These are phyloP conservation scores for Hapalemur alaotrensis DNA, from an alignment of 2,797 vertebrate species.

Conservation along the genomic window DNA sequence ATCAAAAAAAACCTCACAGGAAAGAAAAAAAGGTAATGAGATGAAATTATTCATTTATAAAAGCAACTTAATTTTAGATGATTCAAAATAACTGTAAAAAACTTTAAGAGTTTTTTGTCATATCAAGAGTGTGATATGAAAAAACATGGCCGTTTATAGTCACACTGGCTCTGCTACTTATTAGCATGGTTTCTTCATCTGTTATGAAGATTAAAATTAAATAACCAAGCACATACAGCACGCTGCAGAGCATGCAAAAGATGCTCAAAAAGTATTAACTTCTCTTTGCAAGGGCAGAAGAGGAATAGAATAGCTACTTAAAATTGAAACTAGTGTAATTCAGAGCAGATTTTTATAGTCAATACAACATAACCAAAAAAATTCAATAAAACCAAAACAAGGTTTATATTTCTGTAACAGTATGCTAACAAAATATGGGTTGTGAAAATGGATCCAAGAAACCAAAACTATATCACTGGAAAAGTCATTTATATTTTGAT, in stretches of 20 bases:
- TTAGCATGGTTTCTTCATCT: neutral
- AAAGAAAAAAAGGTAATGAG: neutral
- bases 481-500: constrained; percentile 29
- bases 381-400: constrained; percentile 27
- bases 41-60: neutral
- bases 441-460: constrained; percentile 10
- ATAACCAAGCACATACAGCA: neutral
- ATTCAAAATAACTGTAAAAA: constrained; percentile 8
- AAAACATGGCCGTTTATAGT: neutral
- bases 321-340: constrained; percentile 37
- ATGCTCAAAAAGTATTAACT: constrained; percentile 36
- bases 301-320: constrained; percentile 14
- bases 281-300: neutral
- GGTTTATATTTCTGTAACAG: constrained; percentile 4
- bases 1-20: neutral
- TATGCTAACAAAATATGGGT: neutral
- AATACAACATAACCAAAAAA: constrained; percentile 3
- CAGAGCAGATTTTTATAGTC: constrained; percentile 21
- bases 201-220: constrained; percentile 12
- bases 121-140: neutral
- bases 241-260: neutral
- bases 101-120: neutral
- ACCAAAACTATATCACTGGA: neutral
- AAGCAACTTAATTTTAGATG: constrained; percentile 35
- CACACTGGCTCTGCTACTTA: neutral